Base-by-base conservation (phyloP, 2,888 invertebrate genomes). In the Cerastis rubricosa region DNA sequence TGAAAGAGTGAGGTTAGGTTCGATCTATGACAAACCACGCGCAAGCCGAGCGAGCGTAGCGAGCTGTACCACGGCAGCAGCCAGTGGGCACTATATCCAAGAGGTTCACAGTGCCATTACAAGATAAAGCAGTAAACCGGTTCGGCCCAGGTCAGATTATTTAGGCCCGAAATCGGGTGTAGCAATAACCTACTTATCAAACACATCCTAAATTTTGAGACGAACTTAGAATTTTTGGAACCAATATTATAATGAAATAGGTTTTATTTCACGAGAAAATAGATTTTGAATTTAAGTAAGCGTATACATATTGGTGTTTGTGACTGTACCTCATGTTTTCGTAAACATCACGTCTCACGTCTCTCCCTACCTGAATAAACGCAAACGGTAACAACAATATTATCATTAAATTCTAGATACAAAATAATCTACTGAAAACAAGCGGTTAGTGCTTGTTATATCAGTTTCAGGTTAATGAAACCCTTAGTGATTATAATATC, bases 301-400 rank as follows among this genome's bases (percentile, higher is more conserved):
- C 22, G 0, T 22, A 7, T 47, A 47, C 17, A 47, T 19, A 51
- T 51, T 51, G 51, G 22, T 51, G 54, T n/a, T n/a, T n/a, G n/a
- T n/a, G 54, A 12, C 54, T 54, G 54, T 54, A 54, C 9, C 51
- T 51, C 2, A 51, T 51, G 22, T 9, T 22, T 51, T 51, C 51
- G 22, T 9, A 9, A 51, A 3, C 9, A 51, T 51, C 22, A 9
- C 51, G 9, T 72, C 64, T 35, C 35, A 35, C 9, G 45, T 72
- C 64, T 68, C 7, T 25, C n/a, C 2, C 12, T 57, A 63, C 19
- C 22, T 61, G 19, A 57, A 78, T 76, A 63, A 78, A 74, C 14
- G 43, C 4, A 29, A 19, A 61, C 12, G 35, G 69, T 66, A 74
- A 72, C 49, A 67, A 70, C 47, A 68, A 29, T n/a, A 78, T 57